phyloP scores from a whole-genome alignment of 2,113 vertebrate genomes.

The Tinamus guttatus region DNA sequence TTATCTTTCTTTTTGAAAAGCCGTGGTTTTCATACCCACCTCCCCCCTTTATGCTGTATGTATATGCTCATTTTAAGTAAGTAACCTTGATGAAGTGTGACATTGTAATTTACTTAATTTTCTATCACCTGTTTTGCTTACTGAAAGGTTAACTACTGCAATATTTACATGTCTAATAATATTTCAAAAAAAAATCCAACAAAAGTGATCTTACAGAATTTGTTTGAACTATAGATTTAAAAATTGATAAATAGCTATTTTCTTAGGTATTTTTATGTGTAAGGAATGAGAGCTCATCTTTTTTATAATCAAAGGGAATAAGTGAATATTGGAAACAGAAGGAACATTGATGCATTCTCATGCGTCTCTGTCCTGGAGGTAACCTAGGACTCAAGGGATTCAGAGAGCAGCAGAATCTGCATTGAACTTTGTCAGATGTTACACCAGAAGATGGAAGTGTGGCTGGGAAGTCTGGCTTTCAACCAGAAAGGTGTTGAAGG shows the following conservation, averaged over 20 bases:
- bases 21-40: not conserved
- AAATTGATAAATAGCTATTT: slow-evolving; percentile 1
- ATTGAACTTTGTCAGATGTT: not conserved
- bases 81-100: not conserved
- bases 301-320: slow-evolving; percentile 43
- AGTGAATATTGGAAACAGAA: slow-evolving; percentile 21
- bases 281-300: not conserved
- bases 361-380: slow-evolving; percentile 13
- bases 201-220: not conserved
- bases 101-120: not conserved
- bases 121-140: not conserved
- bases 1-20: not conserved
- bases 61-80: not conserved
- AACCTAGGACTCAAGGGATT: not conserved
- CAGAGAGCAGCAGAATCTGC: not conserved
- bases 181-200: not conserved
- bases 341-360: slow-evolving; percentile 16
- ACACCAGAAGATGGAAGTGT: not conserved
- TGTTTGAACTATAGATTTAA: not conserved
- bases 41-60: not conserved
- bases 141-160: not conserved
- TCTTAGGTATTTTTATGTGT: not conserved
- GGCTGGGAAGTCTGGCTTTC: not conserved
- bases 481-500: not conserved
- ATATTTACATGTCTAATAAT: not conserved